These are phyloP conservation scores for Silurus asotus DNA, from an alignment of 2,113 vertebrate species.

Conservation along the genomic window DNA sequence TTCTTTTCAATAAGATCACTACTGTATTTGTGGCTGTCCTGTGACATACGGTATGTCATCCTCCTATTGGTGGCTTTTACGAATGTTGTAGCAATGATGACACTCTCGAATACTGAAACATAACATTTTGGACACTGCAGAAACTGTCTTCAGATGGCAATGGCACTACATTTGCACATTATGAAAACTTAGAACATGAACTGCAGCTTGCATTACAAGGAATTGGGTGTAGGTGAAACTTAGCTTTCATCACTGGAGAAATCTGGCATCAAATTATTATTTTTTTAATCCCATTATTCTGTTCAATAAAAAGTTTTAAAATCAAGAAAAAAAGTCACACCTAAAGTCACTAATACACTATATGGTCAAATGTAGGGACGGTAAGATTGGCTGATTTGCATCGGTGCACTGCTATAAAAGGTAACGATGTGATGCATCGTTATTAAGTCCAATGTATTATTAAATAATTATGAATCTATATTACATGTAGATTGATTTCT, in stretches of 20 bases:
- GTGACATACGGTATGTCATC: neutral
- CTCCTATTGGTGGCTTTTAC: too few species aligned
- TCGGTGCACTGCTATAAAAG: too few species aligned
- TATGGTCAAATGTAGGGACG: too few species aligned
- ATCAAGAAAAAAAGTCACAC: neutral
- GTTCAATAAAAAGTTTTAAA: neutral
- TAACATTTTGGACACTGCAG: neutral
- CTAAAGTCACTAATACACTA: neutral
- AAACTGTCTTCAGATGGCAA: neutral
- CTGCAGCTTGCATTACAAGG: too few species aligned
- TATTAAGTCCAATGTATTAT: too few species aligned
- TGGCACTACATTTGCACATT: neutral
- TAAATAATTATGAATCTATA: too few species aligned
- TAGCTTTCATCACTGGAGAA: neutral
- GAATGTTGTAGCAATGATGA: neutral
- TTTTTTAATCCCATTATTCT: neutral
- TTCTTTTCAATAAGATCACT: neutral
- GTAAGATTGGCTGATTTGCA: too few species aligned
- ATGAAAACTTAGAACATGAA: neutral
- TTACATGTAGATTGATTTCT: too few species aligned
- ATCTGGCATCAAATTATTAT: neutral
- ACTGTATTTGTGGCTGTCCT: neutral
- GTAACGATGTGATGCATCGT: too few species aligned
- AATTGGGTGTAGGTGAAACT: neutral
- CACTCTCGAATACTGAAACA: too few species aligned